Evolutionary conservation across 2,888 invertebrate species (phyloP), one percentile per base, ranked within the genome.

Genomic region (Pinctada fucata): DNA sequence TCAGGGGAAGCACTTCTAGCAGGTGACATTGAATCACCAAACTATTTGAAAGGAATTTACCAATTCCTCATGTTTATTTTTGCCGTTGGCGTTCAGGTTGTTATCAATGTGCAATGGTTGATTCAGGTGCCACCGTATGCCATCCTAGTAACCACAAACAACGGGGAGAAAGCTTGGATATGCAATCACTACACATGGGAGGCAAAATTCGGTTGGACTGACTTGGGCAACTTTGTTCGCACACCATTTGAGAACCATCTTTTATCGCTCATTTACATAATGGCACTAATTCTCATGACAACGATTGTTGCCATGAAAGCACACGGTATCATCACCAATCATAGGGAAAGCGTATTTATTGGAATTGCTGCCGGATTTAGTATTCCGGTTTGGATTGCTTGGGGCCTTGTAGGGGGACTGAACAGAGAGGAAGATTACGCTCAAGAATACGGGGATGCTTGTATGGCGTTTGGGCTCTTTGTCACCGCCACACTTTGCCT

Each of bases 311-410:
- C 97, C 75, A 94, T 97, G 83, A 87, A 84, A 68, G 96, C 97
- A 75, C 92, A 93, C 72, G 96, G 97, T 73, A 97, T 97, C 82
- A 95, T 97, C 78, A 97, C 97, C 93, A 98, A 98, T 93, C 97
- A 97, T 92, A 94, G 97, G 73, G 98, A 98, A 93, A 96, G 97
- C 69, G 96, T 96, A 58, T 98, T 97, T 93, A 97, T 98, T 87
- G 97, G 97, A 13, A 94, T 97, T 85, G 96, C 97, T 45, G 95
- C 97, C 71, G 96, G 97, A 66, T 95, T 97, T 80, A 95, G 96
- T 83, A 95, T 97, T 82, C 97, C 97, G 74, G 95, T 97, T 72
- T 91, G 90, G 91, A 74, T 92, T 70, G 90, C 90, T 0, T 92
- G 92, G 92, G 87, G 85, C 5, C 87, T 97, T 84, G 96, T 97